phyloP scores from a whole-genome alignment of 1,140 invertebrate species.

The Mercenaria mercenaria region DNA sequence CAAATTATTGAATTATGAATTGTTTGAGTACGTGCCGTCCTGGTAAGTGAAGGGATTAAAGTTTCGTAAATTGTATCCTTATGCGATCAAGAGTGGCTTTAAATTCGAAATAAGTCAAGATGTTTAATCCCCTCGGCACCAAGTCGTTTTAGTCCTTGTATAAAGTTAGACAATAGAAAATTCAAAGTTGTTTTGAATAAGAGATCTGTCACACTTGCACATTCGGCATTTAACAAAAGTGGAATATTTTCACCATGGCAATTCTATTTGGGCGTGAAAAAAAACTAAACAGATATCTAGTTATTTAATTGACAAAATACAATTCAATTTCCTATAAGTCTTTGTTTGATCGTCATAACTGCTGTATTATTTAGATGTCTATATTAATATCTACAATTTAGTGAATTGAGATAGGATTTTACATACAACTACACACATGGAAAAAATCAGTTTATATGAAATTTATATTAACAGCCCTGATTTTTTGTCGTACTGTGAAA shows the following conservation, averaged over 20 bases:
- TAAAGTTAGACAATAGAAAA: background rate
- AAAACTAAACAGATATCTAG: too few species aligned
- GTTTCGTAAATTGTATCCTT: conserved; percentile 1
- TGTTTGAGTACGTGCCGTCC: conserved; percentile 19
- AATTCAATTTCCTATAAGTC: too few species aligned
- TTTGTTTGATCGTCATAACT: too few species aligned
- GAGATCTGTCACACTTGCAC: background rate
- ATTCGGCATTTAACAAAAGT: background rate
- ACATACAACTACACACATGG: too few species aligned
- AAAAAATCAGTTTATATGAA: too few species aligned
- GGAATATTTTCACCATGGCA: background rate
- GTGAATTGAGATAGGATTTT: too few species aligned
- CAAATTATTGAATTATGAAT: conserved; percentile 55
- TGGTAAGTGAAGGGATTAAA: background rate
- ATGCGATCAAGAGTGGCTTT: background rate
- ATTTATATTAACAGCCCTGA: too few species aligned
- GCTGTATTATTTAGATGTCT: too few species aligned
- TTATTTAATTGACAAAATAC: too few species aligned
- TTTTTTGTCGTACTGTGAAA: too few species aligned
- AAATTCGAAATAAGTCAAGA: conserved; percentile 20
- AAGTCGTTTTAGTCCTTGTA: background rate
- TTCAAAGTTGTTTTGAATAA: background rate
- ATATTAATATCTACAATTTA: too few species aligned
- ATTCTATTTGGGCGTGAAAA: background rate
- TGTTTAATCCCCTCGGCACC: background rate